Evolutionary conservation across 92 coral and sea anemone genomes (phyloP).

Genomic region (Porites lobata): DNA sequence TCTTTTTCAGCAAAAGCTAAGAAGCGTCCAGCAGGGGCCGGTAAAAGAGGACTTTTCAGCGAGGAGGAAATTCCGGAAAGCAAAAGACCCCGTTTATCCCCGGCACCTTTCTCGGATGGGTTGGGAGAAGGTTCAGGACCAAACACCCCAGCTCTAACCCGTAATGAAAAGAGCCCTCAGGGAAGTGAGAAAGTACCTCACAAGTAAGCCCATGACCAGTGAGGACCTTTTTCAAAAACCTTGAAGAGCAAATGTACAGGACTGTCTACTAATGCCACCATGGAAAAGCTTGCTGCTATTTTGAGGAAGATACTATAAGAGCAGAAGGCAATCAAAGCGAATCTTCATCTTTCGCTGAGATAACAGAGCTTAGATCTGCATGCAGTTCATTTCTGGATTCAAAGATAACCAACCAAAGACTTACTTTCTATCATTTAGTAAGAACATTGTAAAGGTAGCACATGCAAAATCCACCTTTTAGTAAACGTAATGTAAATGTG

Average conservation of each 20-base stretch:
- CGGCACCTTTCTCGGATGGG: conserved; percentile 67
- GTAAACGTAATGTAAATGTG: too few species aligned
- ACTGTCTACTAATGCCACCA: too few species aligned
- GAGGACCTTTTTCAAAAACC: too few species aligned
- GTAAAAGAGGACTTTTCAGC: conserved; percentile 17
- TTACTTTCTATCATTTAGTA: too few species aligned
- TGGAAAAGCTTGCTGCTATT: too few species aligned
- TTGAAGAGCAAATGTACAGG: too few species aligned
- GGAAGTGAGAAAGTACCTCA: conserved; percentile 95
- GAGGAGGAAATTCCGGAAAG: conserved; percentile 74
- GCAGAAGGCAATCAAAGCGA: conserved; percentile 89
- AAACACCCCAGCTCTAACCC: conserved; percentile 73
- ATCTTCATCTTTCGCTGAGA: conserved; percentile 87
- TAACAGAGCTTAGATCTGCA: conserved; percentile 1
- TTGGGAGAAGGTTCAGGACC: conserved; percentile 61
- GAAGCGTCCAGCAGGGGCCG: conserved; percentile 86
- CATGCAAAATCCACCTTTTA: too few species aligned
- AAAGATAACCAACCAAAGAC: too few species aligned
- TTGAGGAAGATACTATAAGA: conserved; percentile 15
- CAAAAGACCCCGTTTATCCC: conserved; percentile 86
- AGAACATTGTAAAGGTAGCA: too few species aligned
- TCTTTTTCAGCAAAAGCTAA: conserved; percentile 28
- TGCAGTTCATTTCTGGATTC: too few species aligned
- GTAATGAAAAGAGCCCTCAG: conserved; percentile 78
- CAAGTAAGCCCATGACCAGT: conserved; percentile 95